Percentiles rank a stretch among this genome's conserved stretches.
These are phyloP conservation scores for Caenorhabditis latens DNA, from an alignment of 1,140 invertebrate genomes.

Conservation along the genomic window DNA sequence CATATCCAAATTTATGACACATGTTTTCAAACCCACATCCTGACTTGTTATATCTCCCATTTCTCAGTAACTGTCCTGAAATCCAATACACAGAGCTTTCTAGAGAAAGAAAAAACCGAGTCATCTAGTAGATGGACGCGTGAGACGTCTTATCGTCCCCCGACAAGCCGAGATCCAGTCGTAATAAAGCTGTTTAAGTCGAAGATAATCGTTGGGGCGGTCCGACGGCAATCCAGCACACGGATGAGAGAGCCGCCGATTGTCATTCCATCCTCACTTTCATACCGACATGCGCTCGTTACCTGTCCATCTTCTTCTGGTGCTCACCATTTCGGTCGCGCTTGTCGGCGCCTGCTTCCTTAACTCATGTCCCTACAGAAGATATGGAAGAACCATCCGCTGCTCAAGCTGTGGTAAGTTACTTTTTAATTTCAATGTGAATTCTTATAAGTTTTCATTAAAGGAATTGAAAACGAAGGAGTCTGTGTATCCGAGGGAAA, in stretches of 20 bases:
- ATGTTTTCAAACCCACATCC: not conserved
- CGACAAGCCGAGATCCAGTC: not conserved
- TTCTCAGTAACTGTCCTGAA: conserved; percentile 1
- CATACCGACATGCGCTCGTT: conserved; percentile 38
- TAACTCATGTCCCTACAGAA: conserved; percentile 69
- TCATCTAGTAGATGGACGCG: conserved; percentile 14
- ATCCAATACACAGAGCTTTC: not conserved
- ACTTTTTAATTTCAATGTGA: not conserved
- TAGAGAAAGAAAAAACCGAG: not conserved
- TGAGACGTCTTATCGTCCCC: conserved; percentile 37
- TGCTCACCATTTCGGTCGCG: conserved; percentile 29
- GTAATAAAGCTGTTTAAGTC: conserved; percentile 55
- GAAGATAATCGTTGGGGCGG: conserved; percentile 24
- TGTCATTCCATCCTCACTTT: conserved; percentile 27
- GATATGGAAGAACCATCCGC: conserved; percentile 66
- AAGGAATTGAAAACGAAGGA: conserved; percentile 52
- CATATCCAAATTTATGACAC: not conserved
- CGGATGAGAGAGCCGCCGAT: conserved; percentile 4
- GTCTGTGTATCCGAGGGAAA: conserved; percentile 62
- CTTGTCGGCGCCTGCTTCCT: conserved; percentile 67
- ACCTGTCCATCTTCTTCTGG: conserved; percentile 27
- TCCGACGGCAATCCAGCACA: not conserved
- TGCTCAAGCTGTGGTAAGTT: conserved; percentile 68
- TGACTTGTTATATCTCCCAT: not conserved
- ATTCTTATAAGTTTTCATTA: not conserved